Conservation (phyloP, 2,888 invertebrate species). For the Zhuqinia jingwanae region DNA sequence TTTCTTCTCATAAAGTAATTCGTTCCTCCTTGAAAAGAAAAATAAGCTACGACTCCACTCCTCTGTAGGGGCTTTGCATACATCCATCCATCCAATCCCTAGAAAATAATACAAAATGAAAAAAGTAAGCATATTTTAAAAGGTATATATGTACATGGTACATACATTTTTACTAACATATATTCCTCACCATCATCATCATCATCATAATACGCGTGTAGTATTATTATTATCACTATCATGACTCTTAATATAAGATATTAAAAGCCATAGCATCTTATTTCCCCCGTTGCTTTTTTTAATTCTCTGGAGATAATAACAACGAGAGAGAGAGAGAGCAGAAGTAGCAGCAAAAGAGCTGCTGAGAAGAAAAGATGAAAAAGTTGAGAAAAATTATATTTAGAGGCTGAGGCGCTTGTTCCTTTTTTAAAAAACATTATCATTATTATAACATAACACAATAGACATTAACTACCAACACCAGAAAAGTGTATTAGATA, state of each 20-base stretch:
- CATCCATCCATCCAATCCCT: too few relatives aligned
- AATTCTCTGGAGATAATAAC: not conserved
- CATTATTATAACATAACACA: not conserved
- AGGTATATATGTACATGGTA: too few relatives aligned
- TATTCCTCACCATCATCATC: too few relatives aligned
- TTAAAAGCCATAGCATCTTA: constrained; percentile 64
- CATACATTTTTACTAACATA: too few relatives aligned
- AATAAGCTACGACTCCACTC: not conserved
- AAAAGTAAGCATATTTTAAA: constrained; percentile 16
- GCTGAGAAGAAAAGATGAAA: constrained; percentile 3
- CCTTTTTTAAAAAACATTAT: not conserved
- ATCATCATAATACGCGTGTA: constrained; percentile 35
- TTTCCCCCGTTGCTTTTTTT: constrained; percentile 62
- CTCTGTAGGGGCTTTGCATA: not conserved
- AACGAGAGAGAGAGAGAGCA: not conserved
- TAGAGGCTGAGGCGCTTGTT: not conserved
- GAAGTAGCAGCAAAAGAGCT: constrained; percentile 2
- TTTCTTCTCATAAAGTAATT: not conserved
- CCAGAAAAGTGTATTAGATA: not conserved
- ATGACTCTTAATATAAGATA: constrained; percentile 63
- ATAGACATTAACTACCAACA: not conserved
- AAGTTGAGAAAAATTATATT: constrained; percentile 4
- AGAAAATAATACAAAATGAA: constrained; percentile 27
- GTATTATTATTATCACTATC: constrained; percentile 42
- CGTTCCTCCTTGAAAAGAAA: not conserved